Evolutionary conservation across 2,797 vertebrate species (phyloP).

Genomic region (Eleutherodactylus coqui): DNA sequence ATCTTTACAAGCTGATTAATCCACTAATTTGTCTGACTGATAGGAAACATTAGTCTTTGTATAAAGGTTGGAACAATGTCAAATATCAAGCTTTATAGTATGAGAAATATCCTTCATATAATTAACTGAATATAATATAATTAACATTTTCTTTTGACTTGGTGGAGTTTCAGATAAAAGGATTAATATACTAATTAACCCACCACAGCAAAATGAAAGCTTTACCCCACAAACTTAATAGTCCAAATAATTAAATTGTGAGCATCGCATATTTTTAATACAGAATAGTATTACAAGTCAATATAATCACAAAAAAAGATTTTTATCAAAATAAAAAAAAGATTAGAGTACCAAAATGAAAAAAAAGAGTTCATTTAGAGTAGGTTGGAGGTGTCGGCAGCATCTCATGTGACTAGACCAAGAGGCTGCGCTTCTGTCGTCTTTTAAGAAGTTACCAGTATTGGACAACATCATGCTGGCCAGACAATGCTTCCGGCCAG

Average conservation of each 20-base stretch:
- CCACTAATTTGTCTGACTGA: slow-evolving; percentile 60
- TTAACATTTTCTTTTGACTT: slow-evolving; percentile 43
- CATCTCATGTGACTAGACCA: too few relatives aligned
- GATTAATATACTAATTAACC: slow-evolving; percentile 47
- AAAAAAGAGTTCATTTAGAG: neutral
- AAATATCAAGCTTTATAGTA: slow-evolving; percentile 42
- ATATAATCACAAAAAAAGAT: neutral
- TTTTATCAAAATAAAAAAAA: neutral
- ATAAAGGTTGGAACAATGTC: slow-evolving; percentile 60
- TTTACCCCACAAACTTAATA: slow-evolving; percentile 30
- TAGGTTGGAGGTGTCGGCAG: too few relatives aligned
- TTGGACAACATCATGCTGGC: too few relatives aligned
- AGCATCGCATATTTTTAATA: slow-evolving; percentile 27
- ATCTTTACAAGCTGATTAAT: slow-evolving; percentile 61
- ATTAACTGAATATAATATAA: slow-evolving; percentile 29
- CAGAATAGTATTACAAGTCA: neutral
- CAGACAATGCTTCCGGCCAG: too few relatives aligned
- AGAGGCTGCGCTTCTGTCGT: too few relatives aligned
- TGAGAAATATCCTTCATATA: slow-evolving; percentile 44
- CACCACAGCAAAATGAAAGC: neutral
- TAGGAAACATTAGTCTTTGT: slow-evolving; percentile 61
- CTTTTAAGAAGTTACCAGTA: too few relatives aligned
- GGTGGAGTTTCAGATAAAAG: slow-evolving; percentile 1
- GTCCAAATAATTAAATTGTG: slow-evolving; percentile 36
- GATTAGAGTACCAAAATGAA: neutral